A percentile compares a stretch with the other conserved stretches of the same genome.
These are phyloP conservation scores for Nebria brevicollis DNA, from an alignment of 2,888 invertebrate species.

Conservation along the genomic window DNA sequence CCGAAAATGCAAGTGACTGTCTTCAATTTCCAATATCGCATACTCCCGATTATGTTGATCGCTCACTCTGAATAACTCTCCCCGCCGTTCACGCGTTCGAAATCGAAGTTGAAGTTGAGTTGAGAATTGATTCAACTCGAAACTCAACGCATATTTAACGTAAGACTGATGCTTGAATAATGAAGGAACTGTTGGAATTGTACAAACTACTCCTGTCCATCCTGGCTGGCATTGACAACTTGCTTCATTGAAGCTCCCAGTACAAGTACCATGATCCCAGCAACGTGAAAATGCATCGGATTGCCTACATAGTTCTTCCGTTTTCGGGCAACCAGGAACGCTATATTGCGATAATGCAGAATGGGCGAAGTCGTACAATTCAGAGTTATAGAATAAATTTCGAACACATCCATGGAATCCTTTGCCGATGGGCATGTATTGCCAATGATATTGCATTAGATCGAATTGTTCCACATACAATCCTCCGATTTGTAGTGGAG, in stretches of 20 bases:
- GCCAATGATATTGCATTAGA: slow-evolving; percentile 89
- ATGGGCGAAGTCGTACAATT: slow-evolving; percentile 93
- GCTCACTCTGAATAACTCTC: slow-evolving; percentile 92
- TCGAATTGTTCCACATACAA: slow-evolving; percentile 90
- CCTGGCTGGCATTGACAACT: slow-evolving; percentile 96
- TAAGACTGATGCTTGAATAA: slow-evolving; percentile 95
- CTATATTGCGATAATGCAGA: slow-evolving; percentile 89
- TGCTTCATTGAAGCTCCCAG: slow-evolving; percentile 88
- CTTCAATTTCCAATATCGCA: slow-evolving; percentile 90
- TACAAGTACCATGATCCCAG: slow-evolving; percentile 94
- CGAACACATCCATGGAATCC: slow-evolving; percentile 96
- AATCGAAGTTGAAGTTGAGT: slow-evolving; percentile 94
- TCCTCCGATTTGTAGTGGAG: slow-evolving; percentile 95
- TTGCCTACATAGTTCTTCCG: slow-evolving; percentile 90
- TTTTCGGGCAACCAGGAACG: slow-evolving; percentile 90
- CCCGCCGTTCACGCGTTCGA: slow-evolving; percentile 91
- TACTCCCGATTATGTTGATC: slow-evolving; percentile 95
- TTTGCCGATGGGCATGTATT: slow-evolving; percentile 88
- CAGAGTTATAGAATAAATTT: slow-evolving; percentile 95
- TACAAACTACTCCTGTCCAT: slow-evolving; percentile 91
- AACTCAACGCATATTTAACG: slow-evolving; percentile 95
- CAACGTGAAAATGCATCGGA: slow-evolving; percentile 87
- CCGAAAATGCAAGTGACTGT: slow-evolving; percentile 88
- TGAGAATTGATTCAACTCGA: slow-evolving; percentile 91
- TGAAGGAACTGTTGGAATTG: slow-evolving; percentile 86